Base-by-base conservation (phyloP, 2,888 invertebrate genomes). In the Drosophila mayaguana region DNA sequence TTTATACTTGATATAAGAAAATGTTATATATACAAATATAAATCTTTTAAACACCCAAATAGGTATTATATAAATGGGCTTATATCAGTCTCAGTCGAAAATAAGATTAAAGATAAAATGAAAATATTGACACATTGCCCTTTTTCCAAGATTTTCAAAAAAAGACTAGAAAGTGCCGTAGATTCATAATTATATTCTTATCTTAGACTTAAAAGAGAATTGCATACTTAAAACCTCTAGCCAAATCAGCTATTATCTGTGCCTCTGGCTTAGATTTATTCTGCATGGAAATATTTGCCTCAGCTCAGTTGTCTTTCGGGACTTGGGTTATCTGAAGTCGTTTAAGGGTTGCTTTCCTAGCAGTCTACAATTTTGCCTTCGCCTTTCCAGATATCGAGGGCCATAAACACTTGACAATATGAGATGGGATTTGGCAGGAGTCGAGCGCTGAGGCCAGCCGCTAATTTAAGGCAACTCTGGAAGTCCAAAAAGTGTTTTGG, bases 321-420 rank as follows among this genome's bases (percentile, higher is more conserved):
- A 32, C 7, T 32, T 3, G 48, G 48, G 7, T 18, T 50, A 50
- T n/a, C 53, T 8, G n/a, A 16, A 18, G 42, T 11, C 11, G 42
- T 16, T 56, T 51, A 76, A 75, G 80, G 80, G 75, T 79, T 68
- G 59, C 42, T 46, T 16, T 14, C 20, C 14, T 25, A 51, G 22
- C 34, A 45, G 16, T 25, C 25, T 14, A 22, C 16, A n/a, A 11
- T 16, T 28, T 36, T 2, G 32, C 12, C 9, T n/a, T 22, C 20
- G 22, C 9, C 32, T 22, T 14, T 18, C 16, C 32, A 11, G 46
- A 32, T 25, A 12, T 55, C 14, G 63, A 20, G 36, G 22, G 75
- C 50, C 55, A 80, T 89, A 90, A 88, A 88, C 85, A 86, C 76
- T 83, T 74, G 87, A 89, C 83, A 78, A 86, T 87, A 80, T 83